phyloP scores from a whole-genome alignment of 2,797 vertebrate genomes.

The Enteromius afrohamiltoni region DNA sequence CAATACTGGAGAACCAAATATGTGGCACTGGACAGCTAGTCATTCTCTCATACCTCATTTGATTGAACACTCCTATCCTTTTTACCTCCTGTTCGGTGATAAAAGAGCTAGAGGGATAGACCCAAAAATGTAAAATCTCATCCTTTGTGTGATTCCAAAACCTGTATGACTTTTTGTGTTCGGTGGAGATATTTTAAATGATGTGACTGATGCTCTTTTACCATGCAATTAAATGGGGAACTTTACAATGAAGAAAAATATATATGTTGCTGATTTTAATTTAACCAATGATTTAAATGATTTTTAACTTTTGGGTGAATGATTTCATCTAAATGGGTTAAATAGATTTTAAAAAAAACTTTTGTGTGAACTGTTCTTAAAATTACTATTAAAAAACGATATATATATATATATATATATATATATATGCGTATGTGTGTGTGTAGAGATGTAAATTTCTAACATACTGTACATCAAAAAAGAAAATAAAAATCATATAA shows the following conservation, averaged over 20 bases:
- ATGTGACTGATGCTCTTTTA: not conserved
- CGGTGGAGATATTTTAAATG: not conserved
- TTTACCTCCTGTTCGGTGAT: slow-evolving; percentile 16
- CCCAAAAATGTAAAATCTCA: not conserved
- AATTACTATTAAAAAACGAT: not conserved
- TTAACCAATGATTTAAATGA: not conserved
- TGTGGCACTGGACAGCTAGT: slow-evolving; percentile 44
- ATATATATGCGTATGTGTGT: too few relatives aligned
- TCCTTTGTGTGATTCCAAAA: not conserved
- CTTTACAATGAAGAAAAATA: not conserved
- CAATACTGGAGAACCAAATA: slow-evolving; percentile 62
- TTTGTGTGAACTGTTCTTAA: not conserved
- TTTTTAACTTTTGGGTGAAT: not conserved
- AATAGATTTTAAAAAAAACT: not conserved
- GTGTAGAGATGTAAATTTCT: not conserved
- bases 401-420: too few relatives aligned
- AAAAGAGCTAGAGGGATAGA: slow-evolving; percentile 4
- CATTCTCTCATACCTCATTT: slow-evolving; percentile 39
- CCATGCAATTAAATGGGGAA: not conserved
- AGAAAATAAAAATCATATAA: slow-evolving; percentile 23
- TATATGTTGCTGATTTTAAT: not conserved
- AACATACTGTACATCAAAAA: not conserved
- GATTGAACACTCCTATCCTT: slow-evolving; percentile 14
- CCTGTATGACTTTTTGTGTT: not conserved
- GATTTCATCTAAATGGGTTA: not conserved